Conservation (phyloP, 2,797 vertebrate species). For the Amblyraja radiata region DNA sequence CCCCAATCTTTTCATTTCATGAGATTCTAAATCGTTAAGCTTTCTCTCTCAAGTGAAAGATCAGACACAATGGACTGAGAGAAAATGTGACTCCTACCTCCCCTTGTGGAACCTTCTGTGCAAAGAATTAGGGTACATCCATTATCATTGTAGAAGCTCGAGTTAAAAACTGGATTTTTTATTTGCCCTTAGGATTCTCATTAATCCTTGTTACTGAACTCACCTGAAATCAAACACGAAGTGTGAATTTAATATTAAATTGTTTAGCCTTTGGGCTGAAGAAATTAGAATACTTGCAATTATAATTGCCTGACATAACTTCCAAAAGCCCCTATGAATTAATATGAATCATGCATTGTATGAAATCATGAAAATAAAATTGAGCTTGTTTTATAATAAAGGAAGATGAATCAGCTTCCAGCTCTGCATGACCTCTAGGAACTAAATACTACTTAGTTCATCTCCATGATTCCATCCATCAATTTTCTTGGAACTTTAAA, state of each 20-base stretch:
- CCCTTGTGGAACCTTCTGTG: not conserved
- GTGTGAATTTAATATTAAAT: not conserved
- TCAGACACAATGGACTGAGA: not conserved
- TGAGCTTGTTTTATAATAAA: not conserved
- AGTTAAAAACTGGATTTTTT: not conserved
- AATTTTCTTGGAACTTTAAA: not conserved
- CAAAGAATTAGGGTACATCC: conserved; percentile 14
- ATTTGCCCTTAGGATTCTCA: not conserved
- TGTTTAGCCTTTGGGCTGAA: not conserved
- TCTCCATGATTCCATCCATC: not conserved
- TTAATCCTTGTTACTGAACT: conserved; percentile 23
- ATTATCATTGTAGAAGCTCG: not conserved
- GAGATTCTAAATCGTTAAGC: not conserved
- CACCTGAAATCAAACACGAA: not conserved
- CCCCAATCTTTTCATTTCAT: not conserved
- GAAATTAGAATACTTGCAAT: not conserved
- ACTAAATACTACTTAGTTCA: not conserved
- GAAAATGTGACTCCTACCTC: not conserved
- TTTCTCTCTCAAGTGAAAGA: not conserved
- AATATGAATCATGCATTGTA: not conserved
- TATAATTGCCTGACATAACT: not conserved
- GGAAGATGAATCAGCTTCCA: not conserved
- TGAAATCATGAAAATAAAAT: not conserved
- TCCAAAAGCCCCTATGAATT: not conserved
- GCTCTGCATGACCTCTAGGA: not conserved